Evolutionary conservation across 1,140 invertebrate species (phyloP).

Genomic region (Trichonephila inaurata): DNA sequence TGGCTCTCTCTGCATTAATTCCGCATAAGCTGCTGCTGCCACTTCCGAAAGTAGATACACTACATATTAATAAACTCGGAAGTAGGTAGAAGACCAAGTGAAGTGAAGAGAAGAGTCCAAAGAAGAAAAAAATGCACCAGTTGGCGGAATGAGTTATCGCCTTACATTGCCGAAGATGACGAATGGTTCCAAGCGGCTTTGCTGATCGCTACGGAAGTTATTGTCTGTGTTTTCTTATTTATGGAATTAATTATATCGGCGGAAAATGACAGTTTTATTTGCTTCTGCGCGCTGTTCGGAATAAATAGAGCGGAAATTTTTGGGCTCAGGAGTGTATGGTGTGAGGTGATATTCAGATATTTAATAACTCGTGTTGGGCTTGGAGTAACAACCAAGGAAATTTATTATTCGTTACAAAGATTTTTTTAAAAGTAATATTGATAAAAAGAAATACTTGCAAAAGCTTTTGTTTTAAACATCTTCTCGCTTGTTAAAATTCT

Average conservation of each 20-base stretch:
- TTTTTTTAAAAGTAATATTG: no score
- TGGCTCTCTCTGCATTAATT: not conserved
- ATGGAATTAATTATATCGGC: not conserved
- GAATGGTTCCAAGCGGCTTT: not conserved
- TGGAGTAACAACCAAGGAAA: no score
- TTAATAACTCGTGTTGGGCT: no score
- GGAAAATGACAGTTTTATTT: slow-evolving; percentile 29
- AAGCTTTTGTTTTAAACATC: no score
- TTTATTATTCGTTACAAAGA: no score
- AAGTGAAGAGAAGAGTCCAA: not conserved
- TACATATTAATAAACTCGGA: slow-evolving; percentile 36
- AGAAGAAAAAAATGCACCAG: not conserved
- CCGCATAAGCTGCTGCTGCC: not conserved
- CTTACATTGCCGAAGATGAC: slow-evolving; percentile 10
- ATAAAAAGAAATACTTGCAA: no score
- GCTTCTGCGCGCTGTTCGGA: not conserved
- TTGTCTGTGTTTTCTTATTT: not conserved
- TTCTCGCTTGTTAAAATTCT: no score
- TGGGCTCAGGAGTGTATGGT: no score
- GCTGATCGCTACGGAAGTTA: not conserved
- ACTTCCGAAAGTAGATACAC: not conserved
- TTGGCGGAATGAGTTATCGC: slow-evolving; percentile 18
- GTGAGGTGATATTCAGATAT: no score
- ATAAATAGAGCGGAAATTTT: not conserved
- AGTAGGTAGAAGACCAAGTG: not conserved